Evolutionary conservation across 2,113 vertebrate species (phyloP).

Genomic region (Mesembrinibis cayennensis): DNA sequence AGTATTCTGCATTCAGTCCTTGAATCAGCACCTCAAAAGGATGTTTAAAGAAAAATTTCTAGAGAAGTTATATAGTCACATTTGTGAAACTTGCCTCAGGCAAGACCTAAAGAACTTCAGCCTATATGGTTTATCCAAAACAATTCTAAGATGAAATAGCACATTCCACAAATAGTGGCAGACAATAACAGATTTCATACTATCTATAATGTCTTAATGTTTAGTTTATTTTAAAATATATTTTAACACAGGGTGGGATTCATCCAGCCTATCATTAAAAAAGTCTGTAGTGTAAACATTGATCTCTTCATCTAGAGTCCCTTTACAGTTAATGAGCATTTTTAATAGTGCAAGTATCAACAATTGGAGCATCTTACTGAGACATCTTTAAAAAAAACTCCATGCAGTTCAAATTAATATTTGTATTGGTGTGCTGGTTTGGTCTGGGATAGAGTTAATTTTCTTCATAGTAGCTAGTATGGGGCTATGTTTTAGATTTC

Average conservation of each 20-base stretch:
- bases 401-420: neutral
- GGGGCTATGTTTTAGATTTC: no score
- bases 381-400: fast-evolving
- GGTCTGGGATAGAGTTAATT: no score
- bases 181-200: neutral
- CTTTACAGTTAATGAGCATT: neutral
- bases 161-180: neutral
- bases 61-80: neutral
- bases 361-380: neutral
- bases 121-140: neutral
- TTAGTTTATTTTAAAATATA: neutral
- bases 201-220: neutral
- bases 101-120: neutral
- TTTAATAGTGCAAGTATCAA: neutral
- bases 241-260: neutral
- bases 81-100: neutral
- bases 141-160: neutral
- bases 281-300: neutral
- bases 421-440: neutral
- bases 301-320: neutral
- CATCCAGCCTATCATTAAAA: neutral
- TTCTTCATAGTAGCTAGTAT: no score
- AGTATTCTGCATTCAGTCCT: neutral
- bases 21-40: neutral
- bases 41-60: neutral